Percentiles rank a stretch among this genome's conserved stretches.
Evolutionary conservation across 2,888 invertebrate species (phyloP).

Genomic region (Tetramorium bicarinatum): DNA sequence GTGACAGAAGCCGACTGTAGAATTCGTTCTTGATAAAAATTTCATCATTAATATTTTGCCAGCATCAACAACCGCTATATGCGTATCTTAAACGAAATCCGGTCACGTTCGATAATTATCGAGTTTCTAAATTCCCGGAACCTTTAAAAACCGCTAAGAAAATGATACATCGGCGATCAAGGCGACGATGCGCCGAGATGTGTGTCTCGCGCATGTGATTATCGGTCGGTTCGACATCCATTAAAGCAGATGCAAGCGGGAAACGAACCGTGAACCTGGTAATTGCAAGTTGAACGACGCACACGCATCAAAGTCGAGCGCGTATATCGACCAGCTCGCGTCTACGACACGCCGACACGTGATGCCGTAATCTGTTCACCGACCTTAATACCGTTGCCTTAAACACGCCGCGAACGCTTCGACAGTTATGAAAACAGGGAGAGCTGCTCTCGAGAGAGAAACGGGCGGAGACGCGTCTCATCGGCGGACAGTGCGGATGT

Average conservation of each 20-base stretch:
- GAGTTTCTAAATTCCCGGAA: conserved; percentile 45
- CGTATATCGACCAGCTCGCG: conserved; percentile 42
- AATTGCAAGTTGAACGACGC: conserved; percentile 72
- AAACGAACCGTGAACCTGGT: conserved; percentile 76
- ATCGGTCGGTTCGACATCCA: conserved; percentile 63
- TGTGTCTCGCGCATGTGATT: conserved; percentile 40
- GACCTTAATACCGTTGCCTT: conserved; percentile 65
- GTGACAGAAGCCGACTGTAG: not conserved
- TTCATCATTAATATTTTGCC: not conserved
- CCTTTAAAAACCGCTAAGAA: conserved; percentile 12
- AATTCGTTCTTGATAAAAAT: not conserved
- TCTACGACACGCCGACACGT: conserved; percentile 63
- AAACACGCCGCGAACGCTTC: conserved; percentile 23
- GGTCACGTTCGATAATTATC: not conserved
- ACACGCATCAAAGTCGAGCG: conserved; percentile 57
- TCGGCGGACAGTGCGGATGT: not conserved
- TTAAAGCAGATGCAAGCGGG: conserved; percentile 55
- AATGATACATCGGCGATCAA: conserved; percentile 23
- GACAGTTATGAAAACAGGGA: conserved; percentile 46
- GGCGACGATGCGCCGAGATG: not conserved
- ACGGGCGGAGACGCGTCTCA: not conserved
- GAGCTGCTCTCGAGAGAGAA: conserved; percentile 8
- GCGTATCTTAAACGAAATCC: not conserved
- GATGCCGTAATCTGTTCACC: conserved; percentile 66
- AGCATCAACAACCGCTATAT: not conserved